A percentile compares a stretch with the other conserved stretches of the same genome.
phyloP scores from a whole-genome alignment of 2,113 vertebrate species.

The Abramis brama region DNA sequence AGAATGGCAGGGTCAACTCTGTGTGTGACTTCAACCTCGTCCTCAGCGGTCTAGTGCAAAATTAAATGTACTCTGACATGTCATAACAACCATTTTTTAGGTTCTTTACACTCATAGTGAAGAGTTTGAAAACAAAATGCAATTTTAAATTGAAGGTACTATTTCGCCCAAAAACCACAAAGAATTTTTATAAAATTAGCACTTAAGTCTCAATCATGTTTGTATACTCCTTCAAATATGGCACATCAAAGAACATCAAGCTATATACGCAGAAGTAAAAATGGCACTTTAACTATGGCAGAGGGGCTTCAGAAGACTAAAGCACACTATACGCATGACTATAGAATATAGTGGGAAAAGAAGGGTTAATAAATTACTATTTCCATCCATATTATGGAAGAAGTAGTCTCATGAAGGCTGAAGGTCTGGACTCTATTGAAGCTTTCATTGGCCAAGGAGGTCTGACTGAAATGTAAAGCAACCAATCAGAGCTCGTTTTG shows the following conservation, averaged over 20 bases:
- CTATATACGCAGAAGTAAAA: background rate
- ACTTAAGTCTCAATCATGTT: too few species aligned
- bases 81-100: background rate
- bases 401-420: too few species aligned
- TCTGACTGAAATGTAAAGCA: too few species aligned
- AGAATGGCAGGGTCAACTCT: constrained; percentile 27
- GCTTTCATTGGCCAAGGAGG: too few species aligned
- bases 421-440: too few species aligned
- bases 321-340: background rate
- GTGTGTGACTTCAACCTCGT: constrained; percentile 8
- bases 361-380: too few species aligned
- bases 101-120: background rate
- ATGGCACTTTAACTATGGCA: background rate
- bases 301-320: background rate
- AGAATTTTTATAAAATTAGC: background rate
- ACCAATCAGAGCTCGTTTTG: too few species aligned
- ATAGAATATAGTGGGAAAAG: background rate
- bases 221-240: too few species aligned
- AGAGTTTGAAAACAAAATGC: background rate
- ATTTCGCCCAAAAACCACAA: too few species aligned
- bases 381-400: too few species aligned
- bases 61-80: background rate
- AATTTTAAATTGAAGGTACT: background rate
- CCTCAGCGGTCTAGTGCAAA: background rate
- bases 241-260: too few species aligned